Evolutionary conservation across 2,888 invertebrate genomes (phyloP).

Genomic region (Adelognathus sp.): DNA sequence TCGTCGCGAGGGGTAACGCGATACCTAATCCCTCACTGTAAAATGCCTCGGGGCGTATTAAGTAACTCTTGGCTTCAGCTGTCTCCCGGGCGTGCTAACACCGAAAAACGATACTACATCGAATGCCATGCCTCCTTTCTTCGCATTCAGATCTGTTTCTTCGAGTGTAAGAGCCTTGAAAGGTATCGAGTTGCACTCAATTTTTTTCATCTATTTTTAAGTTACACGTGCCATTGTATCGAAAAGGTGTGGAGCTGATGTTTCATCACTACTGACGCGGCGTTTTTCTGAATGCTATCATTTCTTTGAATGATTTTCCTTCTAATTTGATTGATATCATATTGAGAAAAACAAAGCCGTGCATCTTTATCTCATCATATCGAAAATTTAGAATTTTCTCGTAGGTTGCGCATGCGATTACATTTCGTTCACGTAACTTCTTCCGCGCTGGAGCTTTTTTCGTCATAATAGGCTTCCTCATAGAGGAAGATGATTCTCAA

Average conservation of each 20-base stretch:
- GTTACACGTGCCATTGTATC: not conserved
- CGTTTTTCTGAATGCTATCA: not conserved
- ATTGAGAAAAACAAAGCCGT: too few relatives aligned
- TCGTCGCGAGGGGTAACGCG: conserved; percentile 69
- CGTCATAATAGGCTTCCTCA: too few relatives aligned
- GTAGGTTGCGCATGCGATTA: too few relatives aligned
- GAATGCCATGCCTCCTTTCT: conserved; percentile 4
- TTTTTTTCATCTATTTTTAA: not conserved
- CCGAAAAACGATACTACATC: conserved; percentile 66
- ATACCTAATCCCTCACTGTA: conserved; percentile 72
- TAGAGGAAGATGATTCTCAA: too few relatives aligned
- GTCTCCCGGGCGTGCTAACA: conserved; percentile 36
- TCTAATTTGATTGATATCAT: too few relatives aligned
- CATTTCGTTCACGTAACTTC: too few relatives aligned
- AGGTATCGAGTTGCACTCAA: not conserved
- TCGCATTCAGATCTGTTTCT: not conserved
- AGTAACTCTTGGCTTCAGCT: conserved; percentile 71
- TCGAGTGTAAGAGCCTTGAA: not conserved
- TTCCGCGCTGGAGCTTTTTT: too few relatives aligned
- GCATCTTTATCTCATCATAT: too few relatives aligned
- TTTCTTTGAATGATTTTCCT: too few relatives aligned
- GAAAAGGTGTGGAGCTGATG: not conserved
- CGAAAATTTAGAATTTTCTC: too few relatives aligned
- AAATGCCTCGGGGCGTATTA: conserved; percentile 73
- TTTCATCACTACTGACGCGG: too few relatives aligned